These are phyloP conservation scores for Percopsis transmontana DNA, from an alignment of 2,113 vertebrate species.

Conservation along the genomic window DNA sequence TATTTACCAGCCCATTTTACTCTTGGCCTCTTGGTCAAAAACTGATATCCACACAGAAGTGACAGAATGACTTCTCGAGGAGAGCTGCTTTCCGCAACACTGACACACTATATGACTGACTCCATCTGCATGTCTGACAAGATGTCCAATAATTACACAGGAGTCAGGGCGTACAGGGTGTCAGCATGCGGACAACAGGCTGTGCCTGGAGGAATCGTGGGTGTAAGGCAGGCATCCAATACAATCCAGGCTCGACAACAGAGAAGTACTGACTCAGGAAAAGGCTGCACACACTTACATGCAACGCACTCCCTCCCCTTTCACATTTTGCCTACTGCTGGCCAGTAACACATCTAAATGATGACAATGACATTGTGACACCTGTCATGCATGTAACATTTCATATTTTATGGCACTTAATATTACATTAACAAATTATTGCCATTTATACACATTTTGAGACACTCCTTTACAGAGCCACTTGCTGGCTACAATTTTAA, in stretches of 20 bases:
- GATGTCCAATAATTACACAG: conserved; percentile 49
- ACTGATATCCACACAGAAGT: conserved; percentile 9
- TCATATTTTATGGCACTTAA: conserved; percentile 13
- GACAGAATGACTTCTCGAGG: conserved; percentile 40
- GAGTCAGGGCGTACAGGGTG: conserved; percentile 45
- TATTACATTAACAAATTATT: conserved; percentile 22
- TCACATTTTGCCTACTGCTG: conserved; percentile 16
- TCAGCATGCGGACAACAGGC: conserved; percentile 37
- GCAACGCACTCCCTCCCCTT: not conserved
- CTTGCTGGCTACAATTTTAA: not conserved
- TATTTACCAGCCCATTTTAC: conserved; percentile 26
- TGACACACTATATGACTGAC: conserved; percentile 34
- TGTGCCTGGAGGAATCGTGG: conserved; percentile 20
- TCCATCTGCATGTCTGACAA: conserved; percentile 41
- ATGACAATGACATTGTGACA: conserved; percentile 44
- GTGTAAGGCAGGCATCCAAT: conserved; percentile 21
- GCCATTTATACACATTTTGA: conserved; percentile 19
- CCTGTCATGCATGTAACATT: conserved; percentile 19
- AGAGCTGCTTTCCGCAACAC: conserved; percentile 18
- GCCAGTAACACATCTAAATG: conserved; percentile 35
- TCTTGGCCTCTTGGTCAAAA: conserved; percentile 14
- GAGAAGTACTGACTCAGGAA: conserved; percentile 58
- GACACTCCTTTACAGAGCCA: not conserved
- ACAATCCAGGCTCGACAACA: conserved; percentile 20
- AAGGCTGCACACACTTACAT: conserved; percentile 23